Evolutionary conservation across 1,140 invertebrate genomes (phyloP).

Genomic region (Drosophila hydei): DNA sequence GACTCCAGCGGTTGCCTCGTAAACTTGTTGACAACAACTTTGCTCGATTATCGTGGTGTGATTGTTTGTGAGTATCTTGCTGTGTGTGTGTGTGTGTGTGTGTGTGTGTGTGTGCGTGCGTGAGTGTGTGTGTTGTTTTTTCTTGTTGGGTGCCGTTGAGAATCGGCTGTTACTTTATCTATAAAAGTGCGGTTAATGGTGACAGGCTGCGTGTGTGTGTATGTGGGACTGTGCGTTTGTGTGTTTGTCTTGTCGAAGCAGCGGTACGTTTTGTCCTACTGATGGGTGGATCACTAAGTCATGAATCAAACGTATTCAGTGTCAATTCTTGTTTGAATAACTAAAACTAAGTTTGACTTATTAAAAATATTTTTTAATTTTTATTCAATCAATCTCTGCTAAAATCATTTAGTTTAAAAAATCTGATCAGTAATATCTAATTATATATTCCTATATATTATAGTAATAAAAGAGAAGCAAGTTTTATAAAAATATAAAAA

Average conservation of each 20-base stretch:
- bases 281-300: conserved; percentile 25
- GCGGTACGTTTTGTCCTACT: not conserved
- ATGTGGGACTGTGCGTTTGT: not conserved
- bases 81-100: conserved; percentile 14
- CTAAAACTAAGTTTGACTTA: not conserved
- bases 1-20: conserved; percentile 33
- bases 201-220: conserved; percentile 1
- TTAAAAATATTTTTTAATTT: not conserved
- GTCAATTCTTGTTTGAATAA: not conserved
- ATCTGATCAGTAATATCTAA: too few relatives aligned
- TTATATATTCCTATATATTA: too few relatives aligned
- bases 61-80: conserved; percentile 28
- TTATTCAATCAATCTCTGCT: too few relatives aligned
- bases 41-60: conserved; percentile 46
- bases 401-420: too few relatives aligned
- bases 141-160: conserved; percentile 46
- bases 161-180: conserved; percentile 76
- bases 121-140: not conserved
- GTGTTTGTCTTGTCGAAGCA: not conserved
- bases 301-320: conserved; percentile 14
- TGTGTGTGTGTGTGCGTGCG: not conserved
- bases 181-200: conserved; percentile 34
- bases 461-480: too few relatives aligned
- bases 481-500: too few relatives aligned
- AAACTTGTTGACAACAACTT: conserved; percentile 78